Evolutionary conservation across 2,888 invertebrate species (phyloP), one percentile per base, ranked within the genome.

Genomic region (Perizoma flavofasciatum): DNA sequence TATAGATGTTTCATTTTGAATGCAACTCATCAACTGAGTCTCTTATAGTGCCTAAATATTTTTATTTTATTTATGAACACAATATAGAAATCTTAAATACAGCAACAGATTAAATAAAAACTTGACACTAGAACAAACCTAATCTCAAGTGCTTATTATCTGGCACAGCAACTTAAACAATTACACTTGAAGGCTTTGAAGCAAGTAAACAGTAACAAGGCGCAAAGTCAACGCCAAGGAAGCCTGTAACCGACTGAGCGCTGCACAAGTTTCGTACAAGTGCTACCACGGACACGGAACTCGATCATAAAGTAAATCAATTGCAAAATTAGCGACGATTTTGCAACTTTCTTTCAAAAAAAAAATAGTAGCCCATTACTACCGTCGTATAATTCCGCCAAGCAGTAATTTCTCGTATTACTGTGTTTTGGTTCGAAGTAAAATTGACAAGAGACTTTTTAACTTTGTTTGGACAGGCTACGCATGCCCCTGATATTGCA

Each of bases 201-300:
- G 63, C 63, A 61, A 66, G 65, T 66, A 78, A 80, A 77, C 75
- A 78, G 74, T 75, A 76, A 75, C 74, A 78, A 79, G 78, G 74
- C 76, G 73, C 68, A 73, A 79, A 79, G 77, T 75, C 74, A 78
- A 75, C 73, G 73, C 63, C 69, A 68, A 75, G 73, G 73, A 74
- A 71, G 68, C 70, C 73, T 67, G 63, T 64, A 67, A 69, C 61
- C 65, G 68, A 67, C 67, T 63, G 65, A 65, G 51, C 55, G 59
- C 66, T 57, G 66, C 68, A 65, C 63, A 68, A 70, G 68, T 68
- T 68, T 66, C 54, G 51, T 66, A 61, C 65, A 59, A 67, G 59
- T 52, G 49, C 34, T 65, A 68, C 70, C 45, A 69, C 54, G 61
- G 54, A 41, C 53, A 35, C 10, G 45, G 22, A 61, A 56, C 64